Evolutionary conservation across 1,140 invertebrate genomes (phyloP).

Genomic region (Bombus waltoni): DNA sequence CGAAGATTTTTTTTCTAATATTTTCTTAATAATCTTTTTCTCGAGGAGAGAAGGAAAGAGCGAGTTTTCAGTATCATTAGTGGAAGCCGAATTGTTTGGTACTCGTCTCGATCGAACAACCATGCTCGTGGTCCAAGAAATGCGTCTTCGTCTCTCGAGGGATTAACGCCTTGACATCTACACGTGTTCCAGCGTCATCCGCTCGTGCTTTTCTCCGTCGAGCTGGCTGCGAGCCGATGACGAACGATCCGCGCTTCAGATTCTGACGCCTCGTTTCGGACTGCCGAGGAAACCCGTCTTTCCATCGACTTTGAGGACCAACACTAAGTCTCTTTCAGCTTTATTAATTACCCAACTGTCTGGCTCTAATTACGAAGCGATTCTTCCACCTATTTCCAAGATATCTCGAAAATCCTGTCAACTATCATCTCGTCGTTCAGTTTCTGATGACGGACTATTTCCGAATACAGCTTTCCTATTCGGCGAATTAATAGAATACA

Average conservation of each 20-base stretch:
- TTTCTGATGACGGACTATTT: not conserved
- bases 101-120: slow-evolving; percentile 39
- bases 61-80: not conserved
- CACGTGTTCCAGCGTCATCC: slow-evolving; percentile 59
- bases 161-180: slow-evolving; percentile 61
- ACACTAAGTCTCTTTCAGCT: not conserved
- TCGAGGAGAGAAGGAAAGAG: not conserved
- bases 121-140: slow-evolving; percentile 9
- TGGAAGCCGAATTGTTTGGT: not conserved
- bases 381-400: not conserved
- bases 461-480: not conserved
- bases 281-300: not conserved
- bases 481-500: not conserved
- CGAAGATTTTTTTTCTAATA: not conserved
- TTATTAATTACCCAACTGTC: not conserved
- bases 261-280: slow-evolving; percentile 35
- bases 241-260: slow-evolving; percentile 44
- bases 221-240: slow-evolving; percentile 49
- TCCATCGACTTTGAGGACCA: not conserved
- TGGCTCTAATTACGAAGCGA: not conserved
- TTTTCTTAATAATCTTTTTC: not conserved
- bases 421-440: not conserved
- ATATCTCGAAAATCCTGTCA: not conserved
- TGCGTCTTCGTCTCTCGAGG: slow-evolving; percentile 52
- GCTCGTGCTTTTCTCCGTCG: slow-evolving; percentile 38